Base-by-base conservation (phyloP, 1,140 invertebrate genomes). In the Eubasilissa regina region DNA sequence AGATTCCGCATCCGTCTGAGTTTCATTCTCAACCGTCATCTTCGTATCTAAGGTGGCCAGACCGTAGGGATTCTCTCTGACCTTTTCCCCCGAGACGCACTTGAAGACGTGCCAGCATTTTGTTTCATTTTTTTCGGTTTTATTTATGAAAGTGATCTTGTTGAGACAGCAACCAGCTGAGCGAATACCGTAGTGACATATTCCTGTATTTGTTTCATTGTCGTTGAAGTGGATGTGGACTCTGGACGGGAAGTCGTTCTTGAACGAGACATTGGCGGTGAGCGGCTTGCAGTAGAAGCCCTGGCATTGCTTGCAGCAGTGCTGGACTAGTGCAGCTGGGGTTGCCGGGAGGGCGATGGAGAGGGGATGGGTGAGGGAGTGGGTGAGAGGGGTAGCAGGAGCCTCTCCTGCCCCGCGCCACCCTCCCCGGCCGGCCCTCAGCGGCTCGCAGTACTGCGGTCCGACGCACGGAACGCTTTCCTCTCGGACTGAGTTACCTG, bases 401-500 rank as follows among this genome's bases (percentile, higher is more conserved):
- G 13, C 15, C 9, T 62, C 21, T 21, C 51, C 17, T 0, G 25
- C 47, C 43, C 48, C 60, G 0, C 53, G 53, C 11, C 78, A 21
- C 10, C 78, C 56, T 19, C 66, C 68, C 9, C 81, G 55, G 1
- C 35, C 17, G n/a, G 15, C 35, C 68, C 78, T 82, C 68, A 82
- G 25, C 51, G 66, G 19, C 35, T 80, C 81, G 47, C 58, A 51
- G 25, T n/a, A 48, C 35, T 75, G 76, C 43, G 62, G 0, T 10
- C 66, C 75, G 21, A 77, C 66, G 25, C 77, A 60, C 11, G 81
- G 72, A 53, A 82, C 19, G 72, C 78, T 80, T 21, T 82, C 81
- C 75, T 82, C 81, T 15, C 81, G 74, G 75, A 82, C 78, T 62
- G 81, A 82, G 70, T 82, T 82, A 66, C 81, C 81, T 82, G 72